Evolutionary conservation across 2,888 invertebrate species (phyloP), one percentile per base, ranked within the genome.

Genomic region (Philonicus albiceps): DNA sequence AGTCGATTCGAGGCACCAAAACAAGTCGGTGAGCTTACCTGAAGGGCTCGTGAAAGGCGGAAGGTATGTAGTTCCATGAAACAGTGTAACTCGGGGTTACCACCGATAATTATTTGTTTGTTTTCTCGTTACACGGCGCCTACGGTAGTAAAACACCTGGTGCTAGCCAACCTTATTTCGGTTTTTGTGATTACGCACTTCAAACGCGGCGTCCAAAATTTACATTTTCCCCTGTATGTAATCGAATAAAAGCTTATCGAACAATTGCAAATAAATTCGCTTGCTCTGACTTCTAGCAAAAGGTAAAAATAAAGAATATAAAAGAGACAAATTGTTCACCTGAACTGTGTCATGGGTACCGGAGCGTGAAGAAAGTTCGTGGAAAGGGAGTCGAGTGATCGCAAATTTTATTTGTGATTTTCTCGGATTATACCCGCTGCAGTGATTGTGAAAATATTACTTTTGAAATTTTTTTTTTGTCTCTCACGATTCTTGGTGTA

Each of bases 1-100:
- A 87, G 87, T 87, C 87, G 86, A 49, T 64, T 72, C 37, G 84
- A 40, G 76, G 55, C 84, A 76, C 78, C 87, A 87, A 86, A 87
- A 87, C 87, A 87, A 86, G 55, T 19, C 86, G 53, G 87, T 86
- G 37, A 64, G 37, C 19, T n/a, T 30, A 64, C 64, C 64, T 64
- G 27, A 22, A 64, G 64, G 64, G 64, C 27, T 64, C 22, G 64
- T 19, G 3, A 7, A n/a, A 64, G 22, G 64, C 64, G 27, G 27
- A 64, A 64, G 64, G 0, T n/a, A n/a, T n/a, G n/a, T 27, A 27
- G 64, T 64, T 64, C 8, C 27, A 8, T 22, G 64, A 64, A 64
- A 27, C 11, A 19, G 5, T 27, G 22, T 64, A 11, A 27, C 64
- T 27, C 64, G 3, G 64, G 49, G 64, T 64, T 22, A 64, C 64